Percentiles rank a stretch among this genome's conserved stretches.
Conservation (phyloP, 1,140 invertebrate genomes). For the Holcopasites calliopsidis region DNA sequence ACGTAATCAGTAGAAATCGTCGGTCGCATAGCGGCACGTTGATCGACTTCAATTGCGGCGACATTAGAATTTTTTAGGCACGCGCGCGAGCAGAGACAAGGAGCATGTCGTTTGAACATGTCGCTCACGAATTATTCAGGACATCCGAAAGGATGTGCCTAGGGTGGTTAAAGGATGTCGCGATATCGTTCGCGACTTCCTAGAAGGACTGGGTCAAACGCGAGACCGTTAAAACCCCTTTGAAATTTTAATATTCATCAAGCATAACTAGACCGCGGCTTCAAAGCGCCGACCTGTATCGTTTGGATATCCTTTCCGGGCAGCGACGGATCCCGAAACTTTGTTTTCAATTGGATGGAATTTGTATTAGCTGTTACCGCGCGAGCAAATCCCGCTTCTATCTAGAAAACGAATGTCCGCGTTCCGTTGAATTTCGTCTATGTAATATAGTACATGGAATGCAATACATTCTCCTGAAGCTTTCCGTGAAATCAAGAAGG, state of each 20-base stretch:
- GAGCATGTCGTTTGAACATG: conserved; percentile 51
- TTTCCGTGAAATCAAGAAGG: neutral
- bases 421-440: neutral
- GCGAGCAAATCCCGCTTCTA: neutral
- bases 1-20: conserved; percentile 55
- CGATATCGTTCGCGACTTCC: conserved; percentile 42
- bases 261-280: neutral
- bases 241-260: conserved; percentile 55
- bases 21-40: conserved; percentile 48
- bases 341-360: conserved; percentile 33
- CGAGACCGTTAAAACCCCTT: neutral
- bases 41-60: conserved; percentile 18
- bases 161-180: neutral
- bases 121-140: conserved; percentile 38
- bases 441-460: no score
- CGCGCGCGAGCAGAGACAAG: neutral
- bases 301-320: neutral
- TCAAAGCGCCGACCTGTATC: conserved; percentile 26
- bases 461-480: neutral
- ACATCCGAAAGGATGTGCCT: conserved; percentile 34
- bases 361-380: conserved; percentile 9
- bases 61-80: conserved; percentile 56
- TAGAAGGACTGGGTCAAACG: conserved; percentile 30
- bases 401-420: neutral
- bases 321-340: neutral